These are phyloP conservation scores for Chitala chitala DNA, from an alignment of 2,113 vertebrate genomes.

Conservation along the genomic window DNA sequence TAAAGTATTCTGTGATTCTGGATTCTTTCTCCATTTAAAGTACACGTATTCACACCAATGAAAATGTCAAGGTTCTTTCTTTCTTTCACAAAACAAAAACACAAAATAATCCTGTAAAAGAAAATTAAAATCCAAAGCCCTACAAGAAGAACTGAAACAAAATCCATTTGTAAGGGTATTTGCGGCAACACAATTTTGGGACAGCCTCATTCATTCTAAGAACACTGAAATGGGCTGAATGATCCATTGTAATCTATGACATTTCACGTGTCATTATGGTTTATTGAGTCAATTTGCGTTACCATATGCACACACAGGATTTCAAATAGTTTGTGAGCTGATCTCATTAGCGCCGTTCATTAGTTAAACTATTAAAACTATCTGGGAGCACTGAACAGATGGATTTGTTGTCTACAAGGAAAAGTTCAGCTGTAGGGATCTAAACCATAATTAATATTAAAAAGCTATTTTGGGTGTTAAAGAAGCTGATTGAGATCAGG, in stretches of 20 bases:
- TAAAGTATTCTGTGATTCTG: too few relatives aligned
- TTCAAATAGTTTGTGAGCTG: constrained; percentile 13
- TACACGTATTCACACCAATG: too few relatives aligned
- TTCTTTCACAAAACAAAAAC: too few relatives aligned
- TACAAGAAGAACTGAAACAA: too few relatives aligned
- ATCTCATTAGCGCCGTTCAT: constrained; percentile 25
- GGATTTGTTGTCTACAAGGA: neutral
- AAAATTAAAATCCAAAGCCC: too few relatives aligned
- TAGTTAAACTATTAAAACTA: constrained; percentile 26
- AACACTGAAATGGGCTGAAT: neutral
- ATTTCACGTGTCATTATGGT: constrained; percentile 29
- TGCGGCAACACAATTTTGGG: too few relatives aligned
- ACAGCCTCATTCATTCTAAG: neutral
- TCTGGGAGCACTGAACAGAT: constrained; percentile 13
- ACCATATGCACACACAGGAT: constrained; percentile 31
- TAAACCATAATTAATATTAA: constrained; percentile 4
- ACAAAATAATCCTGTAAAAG: too few relatives aligned
- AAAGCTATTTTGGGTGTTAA: neutral
- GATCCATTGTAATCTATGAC: constrained; percentile 20
- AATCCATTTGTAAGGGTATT: too few relatives aligned
- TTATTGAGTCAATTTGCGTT: constrained; percentile 36
- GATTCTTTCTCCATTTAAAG: too few relatives aligned
- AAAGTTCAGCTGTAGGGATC: neutral
- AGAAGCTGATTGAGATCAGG: neutral
- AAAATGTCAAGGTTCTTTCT: too few relatives aligned